phyloP scores from a whole-genome alignment of 2,113 vertebrate genomes.

The Aix galericulata region DNA sequence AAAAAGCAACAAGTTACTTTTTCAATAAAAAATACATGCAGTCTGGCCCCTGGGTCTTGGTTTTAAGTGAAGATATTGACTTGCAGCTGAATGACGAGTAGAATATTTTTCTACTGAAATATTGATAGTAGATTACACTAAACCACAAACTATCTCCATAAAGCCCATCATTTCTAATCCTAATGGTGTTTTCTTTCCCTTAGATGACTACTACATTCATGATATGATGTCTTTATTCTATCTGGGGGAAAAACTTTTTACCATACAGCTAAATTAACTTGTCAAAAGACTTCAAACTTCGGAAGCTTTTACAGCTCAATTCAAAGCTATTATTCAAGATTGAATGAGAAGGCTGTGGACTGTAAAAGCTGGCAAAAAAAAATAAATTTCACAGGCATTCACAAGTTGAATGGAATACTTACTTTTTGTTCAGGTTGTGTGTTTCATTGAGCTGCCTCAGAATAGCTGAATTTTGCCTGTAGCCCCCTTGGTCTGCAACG shows the following conservation, averaged over 20 bases:
- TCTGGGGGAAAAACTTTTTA: constrained; percentile 80
- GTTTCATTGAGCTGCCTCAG: constrained; percentile 61
- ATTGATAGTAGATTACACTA: constrained; percentile 78
- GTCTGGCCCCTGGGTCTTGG: constrained; percentile 58
- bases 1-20: constrained; percentile 39
- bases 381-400: constrained; percentile 60
- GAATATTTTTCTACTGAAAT: constrained; percentile 77
- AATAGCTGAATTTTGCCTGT: constrained; percentile 54
- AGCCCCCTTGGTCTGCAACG: background rate
- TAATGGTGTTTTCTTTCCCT: constrained; percentile 80
- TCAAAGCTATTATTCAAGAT: constrained; percentile 79
- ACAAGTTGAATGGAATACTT: constrained; percentile 59
- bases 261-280: constrained; percentile 83
- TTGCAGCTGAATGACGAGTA: constrained; percentile 70
- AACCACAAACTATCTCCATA: constrained; percentile 77
- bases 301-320: constrained; percentile 82
- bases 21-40: constrained; percentile 41
- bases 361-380: constrained; percentile 71
- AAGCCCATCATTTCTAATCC: constrained; percentile 73
- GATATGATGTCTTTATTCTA: constrained; percentile 77
- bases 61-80: constrained; percentile 73
- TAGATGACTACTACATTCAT: constrained; percentile 70
- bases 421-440: constrained; percentile 72
- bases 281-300: constrained; percentile 83
- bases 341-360: constrained; percentile 78